phyloP scores from a whole-genome alignment of 2,888 invertebrate species.

The Lumbricus terrestris region DNA sequence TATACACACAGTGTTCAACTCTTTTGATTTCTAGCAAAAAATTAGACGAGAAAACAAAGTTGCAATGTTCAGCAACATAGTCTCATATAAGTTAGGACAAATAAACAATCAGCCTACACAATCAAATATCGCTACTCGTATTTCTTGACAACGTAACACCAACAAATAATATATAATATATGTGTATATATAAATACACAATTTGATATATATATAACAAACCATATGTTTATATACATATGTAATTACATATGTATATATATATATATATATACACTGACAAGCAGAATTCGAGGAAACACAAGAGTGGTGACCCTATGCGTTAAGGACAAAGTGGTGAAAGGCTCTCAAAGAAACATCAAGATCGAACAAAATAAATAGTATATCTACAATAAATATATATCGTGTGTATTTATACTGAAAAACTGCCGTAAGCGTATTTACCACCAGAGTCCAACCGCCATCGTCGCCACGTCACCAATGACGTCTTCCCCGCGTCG shows the following conservation, averaged over 20 bases:
- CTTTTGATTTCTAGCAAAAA: background rate
- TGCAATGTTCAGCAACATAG: background rate
- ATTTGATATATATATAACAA: background rate
- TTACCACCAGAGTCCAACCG: background rate
- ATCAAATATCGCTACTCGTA: background rate
- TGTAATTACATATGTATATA: background rate
- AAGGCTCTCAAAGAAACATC: conserved; percentile 14
- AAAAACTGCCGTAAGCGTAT: conserved; percentile 13
- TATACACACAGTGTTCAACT: background rate
- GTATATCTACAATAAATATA: conserved; percentile 19
- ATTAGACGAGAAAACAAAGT: background rate
- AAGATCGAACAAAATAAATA: conserved; percentile 17
- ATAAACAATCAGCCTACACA: background rate
- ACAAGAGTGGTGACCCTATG: conserved; percentile 11
- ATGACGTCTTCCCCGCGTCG: too few species aligned
- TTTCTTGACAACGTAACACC: background rate
- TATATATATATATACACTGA: background rate
- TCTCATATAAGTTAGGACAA: conserved; percentile 9
- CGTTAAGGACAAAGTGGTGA: conserved; percentile 16
- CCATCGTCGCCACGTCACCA: too few species aligned
- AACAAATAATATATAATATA: background rate
- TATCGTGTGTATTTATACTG: conserved; percentile 11
- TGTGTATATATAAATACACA: background rate
- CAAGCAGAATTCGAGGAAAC: background rate
- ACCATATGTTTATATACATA: background rate